phyloP scores from a whole-genome alignment of 2,888 invertebrate genomes.

The Troglohyphantes excavatus region DNA sequence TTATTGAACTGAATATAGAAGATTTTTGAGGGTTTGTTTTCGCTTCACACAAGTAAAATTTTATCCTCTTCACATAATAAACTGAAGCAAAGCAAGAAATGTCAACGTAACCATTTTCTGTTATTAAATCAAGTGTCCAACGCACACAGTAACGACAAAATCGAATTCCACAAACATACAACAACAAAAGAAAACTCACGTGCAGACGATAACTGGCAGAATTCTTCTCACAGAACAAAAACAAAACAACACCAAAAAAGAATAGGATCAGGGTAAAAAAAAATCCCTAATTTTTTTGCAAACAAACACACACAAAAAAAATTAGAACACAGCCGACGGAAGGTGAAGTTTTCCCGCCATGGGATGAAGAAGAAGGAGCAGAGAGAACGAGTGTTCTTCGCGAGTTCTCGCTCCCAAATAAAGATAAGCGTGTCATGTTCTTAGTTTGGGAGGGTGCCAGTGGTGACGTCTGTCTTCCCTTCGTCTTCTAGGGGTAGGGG shows the following conservation, averaged over 20 bases:
- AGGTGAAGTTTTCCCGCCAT: slow-evolving; percentile 34
- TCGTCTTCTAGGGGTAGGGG: neutral
- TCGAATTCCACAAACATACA: neutral
- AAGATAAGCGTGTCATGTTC: slow-evolving; percentile 76
- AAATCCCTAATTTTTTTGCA: neutral
- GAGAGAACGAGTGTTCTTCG: slow-evolving; percentile 4
- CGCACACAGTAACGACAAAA: neutral
- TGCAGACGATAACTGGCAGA: neutral
- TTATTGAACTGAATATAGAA: no score
- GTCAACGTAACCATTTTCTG: neutral
- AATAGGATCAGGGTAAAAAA: neutral
- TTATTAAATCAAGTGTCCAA: neutral
- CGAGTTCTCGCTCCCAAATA: slow-evolving; percentile 71
- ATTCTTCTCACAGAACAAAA: neutral
- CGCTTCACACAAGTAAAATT: no score
- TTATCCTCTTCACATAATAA: no score
- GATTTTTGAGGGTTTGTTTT: no score
- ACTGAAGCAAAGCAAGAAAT: neutral
- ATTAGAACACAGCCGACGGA: neutral
- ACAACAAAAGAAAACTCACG: neutral
- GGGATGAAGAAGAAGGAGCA: slow-evolving; percentile 2
- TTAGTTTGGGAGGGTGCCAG: slow-evolving; percentile 72
- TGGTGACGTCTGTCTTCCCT: slow-evolving; percentile 9
- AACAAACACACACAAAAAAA: neutral
- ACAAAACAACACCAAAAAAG: slow-evolving; percentile 9